Conservation (phyloP, 2,113 vertebrate genomes). For the Ardeotis arabs region DNA sequence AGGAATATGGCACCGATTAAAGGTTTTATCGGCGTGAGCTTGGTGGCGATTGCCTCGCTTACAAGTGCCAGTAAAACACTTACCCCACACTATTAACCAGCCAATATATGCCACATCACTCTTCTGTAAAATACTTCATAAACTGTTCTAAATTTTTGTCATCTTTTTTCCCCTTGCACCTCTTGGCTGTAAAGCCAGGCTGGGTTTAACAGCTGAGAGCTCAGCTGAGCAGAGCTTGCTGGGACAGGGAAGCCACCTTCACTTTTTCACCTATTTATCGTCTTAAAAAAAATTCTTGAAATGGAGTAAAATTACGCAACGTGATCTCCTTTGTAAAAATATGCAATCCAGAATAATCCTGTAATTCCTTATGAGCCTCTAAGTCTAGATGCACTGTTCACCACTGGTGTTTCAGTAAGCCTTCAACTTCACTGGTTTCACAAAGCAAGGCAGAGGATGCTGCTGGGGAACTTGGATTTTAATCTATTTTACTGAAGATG, state of each 20-base stretch:
- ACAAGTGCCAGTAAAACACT: neutral
- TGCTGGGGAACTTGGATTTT: neutral
- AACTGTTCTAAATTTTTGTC: neutral
- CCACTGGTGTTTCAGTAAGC: neutral
- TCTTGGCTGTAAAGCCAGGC: neutral
- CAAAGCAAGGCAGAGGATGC: neutral
- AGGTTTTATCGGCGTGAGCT: neutral
- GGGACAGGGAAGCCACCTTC: neutral
- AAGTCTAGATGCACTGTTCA: no score
- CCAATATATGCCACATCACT: neutral
- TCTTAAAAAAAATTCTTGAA: neutral
- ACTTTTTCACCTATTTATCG: neutral
- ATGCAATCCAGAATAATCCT: neutral
- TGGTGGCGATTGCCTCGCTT: fast-evolving
- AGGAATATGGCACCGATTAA: fast-evolving
- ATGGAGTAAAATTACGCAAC: neutral
- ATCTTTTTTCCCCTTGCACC: neutral
- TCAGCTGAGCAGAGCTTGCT: neutral
- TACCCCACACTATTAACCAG: neutral
- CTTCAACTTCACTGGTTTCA: neutral
- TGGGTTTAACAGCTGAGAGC: neutral
- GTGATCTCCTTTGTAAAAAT: neutral
- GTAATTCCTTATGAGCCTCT: neutral
- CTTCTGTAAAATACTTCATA: neutral
- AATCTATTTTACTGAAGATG: neutral